phyloP scores from a whole-genome alignment of 2,797 vertebrate species.

The Protosalanx chinensis region DNA sequence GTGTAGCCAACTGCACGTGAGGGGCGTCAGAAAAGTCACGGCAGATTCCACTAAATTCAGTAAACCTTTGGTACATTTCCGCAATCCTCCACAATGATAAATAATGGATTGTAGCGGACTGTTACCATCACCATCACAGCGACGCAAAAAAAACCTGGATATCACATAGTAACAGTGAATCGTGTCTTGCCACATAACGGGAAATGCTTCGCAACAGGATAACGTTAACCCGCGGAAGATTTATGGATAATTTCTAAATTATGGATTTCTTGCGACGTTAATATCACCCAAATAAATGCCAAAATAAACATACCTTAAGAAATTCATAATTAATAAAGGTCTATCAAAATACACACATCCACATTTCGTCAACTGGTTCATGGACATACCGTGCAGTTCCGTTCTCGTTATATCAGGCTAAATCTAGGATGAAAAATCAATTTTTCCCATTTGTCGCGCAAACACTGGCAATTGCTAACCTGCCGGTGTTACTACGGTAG shows the following conservation, averaged over 20 bases:
- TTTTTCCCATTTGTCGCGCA: slow-evolving; percentile 37
- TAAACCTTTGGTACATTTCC: neutral
- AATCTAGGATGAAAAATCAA: slow-evolving; percentile 19
- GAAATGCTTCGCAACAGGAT: slow-evolving; percentile 35
- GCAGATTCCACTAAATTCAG: neutral
- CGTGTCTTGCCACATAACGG: slow-evolving; percentile 53
- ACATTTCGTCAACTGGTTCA: slow-evolving; percentile 11
- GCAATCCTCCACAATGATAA: neutral
- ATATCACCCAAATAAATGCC: no score
- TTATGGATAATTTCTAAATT: neutral
- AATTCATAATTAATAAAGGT: no score
- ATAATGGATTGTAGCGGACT: neutral
- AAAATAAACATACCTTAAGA: no score
- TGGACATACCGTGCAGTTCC: slow-evolving; percentile 58
- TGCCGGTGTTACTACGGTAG: slow-evolving; percentile 60
- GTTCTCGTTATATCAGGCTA: slow-evolving; percentile 37
- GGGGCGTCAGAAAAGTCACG: neutral
- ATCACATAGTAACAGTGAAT: slow-evolving; percentile 27
- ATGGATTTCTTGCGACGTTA: neutral
- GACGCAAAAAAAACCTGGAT: slow-evolving; percentile 7
- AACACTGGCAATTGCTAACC: slow-evolving; percentile 48
- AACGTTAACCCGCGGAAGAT: neutral
- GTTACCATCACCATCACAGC: neutral
- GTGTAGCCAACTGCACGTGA: neutral
- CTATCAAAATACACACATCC: no score